Base-by-base conservation (phyloP, 2,113 vertebrate species). In the Ellobius talpinus region DNA sequence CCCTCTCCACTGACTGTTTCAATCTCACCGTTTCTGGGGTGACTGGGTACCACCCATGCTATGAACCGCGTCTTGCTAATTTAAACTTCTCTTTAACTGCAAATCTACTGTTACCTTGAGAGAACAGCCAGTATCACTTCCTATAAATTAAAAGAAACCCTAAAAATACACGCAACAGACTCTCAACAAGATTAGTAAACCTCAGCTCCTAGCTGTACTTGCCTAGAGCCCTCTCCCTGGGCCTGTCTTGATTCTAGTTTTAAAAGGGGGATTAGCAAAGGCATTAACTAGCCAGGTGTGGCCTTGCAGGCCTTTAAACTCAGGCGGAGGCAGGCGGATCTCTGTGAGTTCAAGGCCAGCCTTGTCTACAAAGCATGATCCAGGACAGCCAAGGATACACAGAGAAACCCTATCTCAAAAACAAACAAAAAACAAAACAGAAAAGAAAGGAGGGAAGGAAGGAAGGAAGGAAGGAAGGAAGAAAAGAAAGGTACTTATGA, bases 101-200 rank as follows among this genome's bases (percentile, higher is more conserved):
- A 85, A 96, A 58, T 94, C 11, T 17, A 45, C 39, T 84, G 79
- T 12, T 39, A 77, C 68, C 68, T n/a, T 11, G 72, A 87, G 14
- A 88, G 36, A 77, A 89, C 58, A 93, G 52, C 47, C 55, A 95
- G 88, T 87, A 94, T 97, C 96, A 96, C 66, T 82, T 96, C 90
- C 90, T 89, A 91, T 91, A 95, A 96, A 82, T 92, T 90, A 97
- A 93, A 93, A 94, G 72, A 66, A 92, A 94, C 21, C 72, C 92
- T 95, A 92, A 97, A 97, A 97, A 96, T 94, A 97, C 92, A 97
- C 81, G 66, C 65, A 14, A 24, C 73, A 87, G 91, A 94, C 92
- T 55, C 33, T 58, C 89, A 85, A 76, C 58, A 73, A 74, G 26
- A 45, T 58, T 55, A 65, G 73, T 47, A 92, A 96, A 50, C 45